Percentiles rank a stretch among this genome's conserved stretches.
Evolutionary conservation across 2,888 invertebrate genomes (phyloP).

Genomic region (Octodonta nipae): DNA sequence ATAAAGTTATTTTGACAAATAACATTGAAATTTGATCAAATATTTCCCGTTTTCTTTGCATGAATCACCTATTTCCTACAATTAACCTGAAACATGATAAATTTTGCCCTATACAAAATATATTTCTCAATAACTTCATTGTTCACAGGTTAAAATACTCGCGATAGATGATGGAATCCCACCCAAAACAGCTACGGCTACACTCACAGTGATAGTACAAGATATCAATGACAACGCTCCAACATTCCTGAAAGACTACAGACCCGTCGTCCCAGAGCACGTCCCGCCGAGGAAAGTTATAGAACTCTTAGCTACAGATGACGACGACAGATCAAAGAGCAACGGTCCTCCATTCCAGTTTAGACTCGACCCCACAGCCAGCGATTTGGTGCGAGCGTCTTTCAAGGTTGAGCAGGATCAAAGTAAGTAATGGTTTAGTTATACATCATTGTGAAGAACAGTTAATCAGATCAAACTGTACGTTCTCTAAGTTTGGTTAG

Average conservation of each 20-base stretch:
- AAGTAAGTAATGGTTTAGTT: slow-evolving; percentile 45
- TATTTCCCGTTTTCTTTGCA: no score
- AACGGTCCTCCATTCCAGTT: slow-evolving; percentile 96
- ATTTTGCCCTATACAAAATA: no score
- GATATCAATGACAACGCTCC: slow-evolving; percentile 93
- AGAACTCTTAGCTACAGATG: slow-evolving; percentile 84
- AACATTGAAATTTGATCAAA: no score
- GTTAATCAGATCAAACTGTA: no score
- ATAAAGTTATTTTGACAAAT: no score
- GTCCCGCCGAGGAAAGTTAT: slow-evolving; percentile 82
- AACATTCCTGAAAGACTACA: slow-evolving; percentile 70
- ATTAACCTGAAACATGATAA: no score
- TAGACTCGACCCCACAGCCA: slow-evolving; percentile 82
- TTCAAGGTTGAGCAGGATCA: slow-evolving; percentile 95
- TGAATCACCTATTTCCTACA: no score
- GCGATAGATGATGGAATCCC: slow-evolving; percentile 91
- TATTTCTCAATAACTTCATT: no score
- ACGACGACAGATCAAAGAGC: slow-evolving; percentile 84
- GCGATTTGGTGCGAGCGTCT: slow-evolving; percentile 83
- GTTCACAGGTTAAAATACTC: slow-evolving; percentile 88
- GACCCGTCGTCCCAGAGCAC: slow-evolving; percentile 87
- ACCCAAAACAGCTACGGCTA: slow-evolving; percentile 85
- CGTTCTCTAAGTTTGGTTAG: no score
- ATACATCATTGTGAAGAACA: not conserved
- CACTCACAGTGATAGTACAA: slow-evolving; percentile 84